phyloP scores from a whole-genome alignment of 2,888 invertebrate genomes.

The Sphaerophoria taeniata region DNA sequence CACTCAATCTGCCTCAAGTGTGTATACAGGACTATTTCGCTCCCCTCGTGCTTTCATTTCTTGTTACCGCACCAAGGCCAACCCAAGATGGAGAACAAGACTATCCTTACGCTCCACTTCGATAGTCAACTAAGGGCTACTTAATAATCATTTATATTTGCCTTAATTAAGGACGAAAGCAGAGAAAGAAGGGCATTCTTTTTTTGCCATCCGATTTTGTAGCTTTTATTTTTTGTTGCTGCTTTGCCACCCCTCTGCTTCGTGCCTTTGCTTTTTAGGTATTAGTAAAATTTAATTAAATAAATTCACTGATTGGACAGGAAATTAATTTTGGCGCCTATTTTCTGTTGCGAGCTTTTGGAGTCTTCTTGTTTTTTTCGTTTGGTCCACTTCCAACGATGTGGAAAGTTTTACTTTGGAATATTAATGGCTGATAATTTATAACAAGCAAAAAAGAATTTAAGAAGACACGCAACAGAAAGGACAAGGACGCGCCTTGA shows the following conservation, averaged over 20 bases:
- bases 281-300: constrained; percentile 75
- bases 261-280: constrained; percentile 6
- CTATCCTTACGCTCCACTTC: constrained; percentile 45
- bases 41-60: background rate
- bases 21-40: background rate
- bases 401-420: constrained; percentile 38
- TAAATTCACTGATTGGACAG: constrained; percentile 75
- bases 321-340: constrained; percentile 75
- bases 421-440: constrained; percentile 61
- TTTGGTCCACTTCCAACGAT: constrained; percentile 31
- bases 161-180: constrained; percentile 68
- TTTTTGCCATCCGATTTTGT: constrained; percentile 16
- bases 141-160: constrained; percentile 74
- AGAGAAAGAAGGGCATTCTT: constrained; percentile 31
- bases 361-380: constrained; percentile 1
- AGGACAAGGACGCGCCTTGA: constrained; percentile 5
- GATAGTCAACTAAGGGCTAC: constrained; percentile 71
- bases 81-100: background rate
- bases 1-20: constrained; percentile 68
- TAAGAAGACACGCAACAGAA: background rate
- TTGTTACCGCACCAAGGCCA: background rate
- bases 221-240: constrained; percentile 14
- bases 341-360: constrained; percentile 6
- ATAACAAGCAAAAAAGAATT: constrained; percentile 1
- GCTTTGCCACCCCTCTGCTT: background rate